Percentiles rank a stretch among this genome's conserved stretches.
phyloP scores from a whole-genome alignment of 2,797 vertebrate genomes.

The Toxotes lorentzi region DNA sequence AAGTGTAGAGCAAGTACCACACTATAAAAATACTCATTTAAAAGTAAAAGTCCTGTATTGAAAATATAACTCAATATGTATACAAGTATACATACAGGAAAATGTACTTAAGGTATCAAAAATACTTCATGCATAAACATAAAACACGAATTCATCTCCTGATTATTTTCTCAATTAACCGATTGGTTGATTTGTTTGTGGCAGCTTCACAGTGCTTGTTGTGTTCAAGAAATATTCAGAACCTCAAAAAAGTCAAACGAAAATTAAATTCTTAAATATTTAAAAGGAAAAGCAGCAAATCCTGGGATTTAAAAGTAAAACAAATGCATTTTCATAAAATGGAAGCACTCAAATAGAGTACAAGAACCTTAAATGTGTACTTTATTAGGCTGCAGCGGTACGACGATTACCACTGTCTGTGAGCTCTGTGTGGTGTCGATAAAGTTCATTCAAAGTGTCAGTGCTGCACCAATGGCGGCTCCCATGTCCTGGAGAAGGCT shows the following conservation, averaged over 20 bases:
- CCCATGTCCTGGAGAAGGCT: constrained; percentile 86
- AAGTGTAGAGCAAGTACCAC: too few relatives aligned
- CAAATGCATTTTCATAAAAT: too few relatives aligned
- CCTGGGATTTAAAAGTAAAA: background rate
- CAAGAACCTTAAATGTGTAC: background rate
- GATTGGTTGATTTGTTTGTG: too few relatives aligned
- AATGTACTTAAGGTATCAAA: background rate
- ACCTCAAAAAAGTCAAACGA: background rate
- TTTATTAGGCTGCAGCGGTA: background rate
- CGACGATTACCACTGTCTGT: constrained; percentile 12
- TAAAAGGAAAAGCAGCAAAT: background rate
- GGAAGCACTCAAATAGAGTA: too few relatives aligned
- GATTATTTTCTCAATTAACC: background rate
- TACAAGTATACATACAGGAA: background rate
- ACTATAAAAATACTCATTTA: background rate
- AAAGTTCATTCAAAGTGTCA: constrained; percentile 80
- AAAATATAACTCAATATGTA: too few relatives aligned
- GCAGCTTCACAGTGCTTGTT: too few relatives aligned
- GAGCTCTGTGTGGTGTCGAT: constrained; percentile 51
- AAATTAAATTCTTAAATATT: background rate
- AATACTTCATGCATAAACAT: background rate
- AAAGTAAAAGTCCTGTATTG: too few relatives aligned
- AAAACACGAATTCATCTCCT: too few relatives aligned
- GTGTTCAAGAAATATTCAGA: too few relatives aligned
- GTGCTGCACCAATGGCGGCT: constrained; percentile 83